Base-by-base conservation (phyloP, 2,113 vertebrate genomes). In the Oncorhynchus keta region DNA sequence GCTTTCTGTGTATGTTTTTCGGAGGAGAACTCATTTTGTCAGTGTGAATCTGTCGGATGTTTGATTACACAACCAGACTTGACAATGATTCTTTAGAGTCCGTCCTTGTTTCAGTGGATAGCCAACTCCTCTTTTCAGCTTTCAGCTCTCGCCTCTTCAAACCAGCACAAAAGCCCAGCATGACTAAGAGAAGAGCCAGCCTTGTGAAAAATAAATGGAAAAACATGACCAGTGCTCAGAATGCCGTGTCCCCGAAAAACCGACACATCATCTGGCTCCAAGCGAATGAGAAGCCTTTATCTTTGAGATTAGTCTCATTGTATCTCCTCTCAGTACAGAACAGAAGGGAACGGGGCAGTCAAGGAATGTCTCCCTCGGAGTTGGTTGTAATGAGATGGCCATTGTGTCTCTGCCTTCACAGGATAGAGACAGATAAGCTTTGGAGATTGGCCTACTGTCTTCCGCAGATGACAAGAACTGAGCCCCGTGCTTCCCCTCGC, bases 241-340 rank as follows among this genome's bases (percentile, higher is more conserved):
- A 20, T 45, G 18, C 20, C 20, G 39, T 48, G 39, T 39, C 57
- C 72, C 30, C 35, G 70, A 72, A 16, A 72, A 59, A 12, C 59
- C 1, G 22, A 55, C 14, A 48, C 51, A 16, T 55, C 48, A 5
- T 39, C 26, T 55, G 48, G 2, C 3, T 24, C 45, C 48, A 9
- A 22, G 13, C 8, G 14, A 68, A 20, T 35, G 16, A 68, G 20
- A 57, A 48, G 8, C 20, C 48, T 78, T 68, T 78, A 72, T 74
- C 66, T 64, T 9, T 18, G 72, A 69, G 72, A 79, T 70, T 79
- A 64, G 72, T 30, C 5, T 20, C 62, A 74, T 68, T 49, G 57
- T 73, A 32, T 64, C 26, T 69, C 72, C 20, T 73, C 57, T 70
- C 66, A 1, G 14, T 55, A 20, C 69, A 2, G 45, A 48, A 62